phyloP scores from a whole-genome alignment of 1,140 invertebrate species.

The Centruroides sculpturatus region DNA sequence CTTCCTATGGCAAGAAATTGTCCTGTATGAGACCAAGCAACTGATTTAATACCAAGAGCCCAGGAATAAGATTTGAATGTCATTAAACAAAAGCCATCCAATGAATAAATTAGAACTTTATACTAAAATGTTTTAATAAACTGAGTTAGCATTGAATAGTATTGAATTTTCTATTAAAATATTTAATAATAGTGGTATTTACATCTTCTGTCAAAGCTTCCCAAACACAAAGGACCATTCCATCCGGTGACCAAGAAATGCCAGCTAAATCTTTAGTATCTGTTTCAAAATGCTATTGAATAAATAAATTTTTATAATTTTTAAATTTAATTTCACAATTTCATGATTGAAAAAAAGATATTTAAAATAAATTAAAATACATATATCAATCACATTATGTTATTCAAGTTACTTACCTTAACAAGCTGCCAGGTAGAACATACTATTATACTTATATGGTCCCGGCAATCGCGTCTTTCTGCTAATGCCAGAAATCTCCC shows the following conservation, averaged over 20 bases:
- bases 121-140: neutral
- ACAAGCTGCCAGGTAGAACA: slow-evolving; percentile 32
- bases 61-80: slow-evolving; percentile 30
- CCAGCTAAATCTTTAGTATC: neutral
- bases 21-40: slow-evolving; percentile 32
- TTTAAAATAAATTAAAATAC: neutral
- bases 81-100: slow-evolving; percentile 30
- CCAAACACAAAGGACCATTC: slow-evolving; percentile 30
- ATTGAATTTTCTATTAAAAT: too few relatives aligned
- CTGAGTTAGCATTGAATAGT: too few relatives aligned
- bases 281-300: slow-evolving; percentile 1
- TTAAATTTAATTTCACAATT: neutral
- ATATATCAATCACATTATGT: neutral
- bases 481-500: slow-evolving; percentile 34
- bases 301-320: neutral
- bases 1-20: slow-evolving; percentile 34
- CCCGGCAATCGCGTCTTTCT: slow-evolving; percentile 34
- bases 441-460: slow-evolving; percentile 33
- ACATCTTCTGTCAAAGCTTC: slow-evolving; percentile 26
- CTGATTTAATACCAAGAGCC: slow-evolving; percentile 31
- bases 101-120: slow-evolving; percentile 24
- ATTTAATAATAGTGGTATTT: neutral
- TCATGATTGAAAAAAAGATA: too few relatives aligned
- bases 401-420: slow-evolving; percentile 22
- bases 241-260: slow-evolving; percentile 20